phyloP scores from a whole-genome alignment of 2,113 vertebrate genomes.

The Elachura formosa region DNA sequence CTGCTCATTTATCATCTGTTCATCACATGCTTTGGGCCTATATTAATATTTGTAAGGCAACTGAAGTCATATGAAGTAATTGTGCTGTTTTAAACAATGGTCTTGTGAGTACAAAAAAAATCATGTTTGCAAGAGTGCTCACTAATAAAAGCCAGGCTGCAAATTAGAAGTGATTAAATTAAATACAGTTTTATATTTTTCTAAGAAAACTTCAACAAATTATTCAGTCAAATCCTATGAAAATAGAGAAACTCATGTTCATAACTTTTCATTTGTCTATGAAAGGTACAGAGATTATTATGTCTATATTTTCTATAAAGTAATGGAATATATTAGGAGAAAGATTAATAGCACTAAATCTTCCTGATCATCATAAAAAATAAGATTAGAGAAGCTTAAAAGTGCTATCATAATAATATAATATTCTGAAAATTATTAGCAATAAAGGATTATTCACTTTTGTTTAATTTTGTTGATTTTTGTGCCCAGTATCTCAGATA shows the following conservation, averaged over 20 bases:
- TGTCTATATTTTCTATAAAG: not conserved
- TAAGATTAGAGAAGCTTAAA: not conserved
- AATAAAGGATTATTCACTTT: not conserved
- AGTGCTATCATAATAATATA: not conserved
- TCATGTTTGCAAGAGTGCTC: not conserved
- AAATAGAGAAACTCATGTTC: not conserved
- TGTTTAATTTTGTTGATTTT: not conserved
- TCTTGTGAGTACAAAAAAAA: not conserved
- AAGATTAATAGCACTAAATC: not conserved
- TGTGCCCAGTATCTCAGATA: not conserved
- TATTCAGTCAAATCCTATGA: not conserved
- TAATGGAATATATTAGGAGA: not conserved
- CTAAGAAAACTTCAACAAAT: not conserved
- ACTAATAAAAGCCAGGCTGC: not conserved
- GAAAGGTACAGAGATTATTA: not conserved
- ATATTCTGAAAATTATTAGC: not conserved
- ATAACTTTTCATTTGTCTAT: not conserved
- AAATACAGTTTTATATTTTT: not conserved
- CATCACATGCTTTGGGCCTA: not conserved
- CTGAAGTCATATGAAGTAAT: slow-evolving; percentile 3
- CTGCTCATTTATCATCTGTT: not conserved
- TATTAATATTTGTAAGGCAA: not conserved
- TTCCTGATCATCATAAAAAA: not conserved
- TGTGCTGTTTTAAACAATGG: not conserved
- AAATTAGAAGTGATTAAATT: not conserved